Percentiles rank a stretch among this genome's conserved stretches.
phyloP scores from a whole-genome alignment of 2,888 invertebrate species.

The Ophion ventricosus region DNA sequence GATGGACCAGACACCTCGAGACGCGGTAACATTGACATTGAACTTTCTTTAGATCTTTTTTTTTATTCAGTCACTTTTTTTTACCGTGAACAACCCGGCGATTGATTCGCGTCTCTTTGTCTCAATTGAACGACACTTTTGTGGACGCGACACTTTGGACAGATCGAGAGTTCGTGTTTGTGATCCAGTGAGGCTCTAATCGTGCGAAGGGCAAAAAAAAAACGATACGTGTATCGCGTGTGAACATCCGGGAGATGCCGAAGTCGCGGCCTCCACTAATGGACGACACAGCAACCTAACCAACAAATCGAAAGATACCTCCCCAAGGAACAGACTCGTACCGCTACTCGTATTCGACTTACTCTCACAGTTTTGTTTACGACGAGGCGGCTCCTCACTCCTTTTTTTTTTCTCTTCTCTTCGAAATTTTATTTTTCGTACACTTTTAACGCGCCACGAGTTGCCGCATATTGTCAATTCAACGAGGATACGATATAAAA shows the following conservation, averaged over 20 bases:
- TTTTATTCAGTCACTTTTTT: neutral
- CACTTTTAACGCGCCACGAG: slow-evolving; percentile 19
- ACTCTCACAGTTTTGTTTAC: slow-evolving; percentile 11
- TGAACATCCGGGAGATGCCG: slow-evolving; percentile 68
- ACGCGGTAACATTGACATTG: neutral
- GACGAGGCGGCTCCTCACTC: neutral
- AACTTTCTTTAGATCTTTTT: too few relatives aligned
- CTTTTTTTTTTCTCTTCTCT: slow-evolving; percentile 1
- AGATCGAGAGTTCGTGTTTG: neutral
- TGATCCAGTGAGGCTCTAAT: neutral
- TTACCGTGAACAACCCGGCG: neutral
- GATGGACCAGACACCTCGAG: neutral
- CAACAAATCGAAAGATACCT: slow-evolving; percentile 70
- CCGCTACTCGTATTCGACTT: slow-evolving; percentile 21
- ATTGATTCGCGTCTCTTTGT: neutral
- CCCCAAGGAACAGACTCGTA: neutral
- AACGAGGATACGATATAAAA: slow-evolving; percentile 1
- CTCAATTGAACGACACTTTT: neutral
- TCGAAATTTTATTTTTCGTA: slow-evolving; percentile 2
- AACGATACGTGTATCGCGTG: slow-evolving; percentile 47
- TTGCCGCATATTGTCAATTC: slow-evolving; percentile 18
- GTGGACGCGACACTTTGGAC: neutral
- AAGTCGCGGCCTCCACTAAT: slow-evolving; percentile 70
- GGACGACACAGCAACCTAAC: slow-evolving; percentile 77
- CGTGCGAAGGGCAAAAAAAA: neutral